A percentile compares a stretch with the other conserved stretches of the same genome.
These are phyloP conservation scores for Tenebrio molitor DNA, from an alignment of 1,140 invertebrate genomes.

Conservation along the genomic window DNA sequence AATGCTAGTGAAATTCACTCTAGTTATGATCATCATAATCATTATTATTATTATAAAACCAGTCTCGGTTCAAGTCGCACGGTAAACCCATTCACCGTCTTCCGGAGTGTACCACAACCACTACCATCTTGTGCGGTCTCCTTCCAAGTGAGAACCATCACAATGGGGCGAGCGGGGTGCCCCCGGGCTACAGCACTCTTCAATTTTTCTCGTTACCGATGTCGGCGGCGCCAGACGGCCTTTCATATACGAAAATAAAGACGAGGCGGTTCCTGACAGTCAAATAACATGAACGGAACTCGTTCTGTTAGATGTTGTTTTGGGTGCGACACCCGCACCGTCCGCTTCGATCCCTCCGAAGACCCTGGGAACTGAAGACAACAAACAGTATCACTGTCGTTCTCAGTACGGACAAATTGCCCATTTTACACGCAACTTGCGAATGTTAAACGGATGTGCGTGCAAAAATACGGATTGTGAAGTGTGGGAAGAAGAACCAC, in stretches of 20 bases:
- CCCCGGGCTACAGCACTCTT: constrained; percentile 20
- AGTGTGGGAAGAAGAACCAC: constrained; percentile 13
- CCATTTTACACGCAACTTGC: constrained; percentile 26
- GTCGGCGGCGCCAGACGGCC: constrained; percentile 30
- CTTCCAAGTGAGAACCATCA: constrained; percentile 24
- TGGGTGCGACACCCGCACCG: constrained; percentile 10
- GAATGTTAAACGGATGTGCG: constrained; percentile 36
- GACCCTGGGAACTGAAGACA: too few relatives aligned
- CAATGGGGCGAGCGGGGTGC: constrained; percentile 18
- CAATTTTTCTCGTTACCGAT: constrained; percentile 34
- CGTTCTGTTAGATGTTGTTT: not conserved
- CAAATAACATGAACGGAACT: constrained; percentile 29
- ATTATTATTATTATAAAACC: too few relatives aligned
- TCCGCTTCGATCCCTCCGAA: too few relatives aligned
- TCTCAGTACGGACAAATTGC: constrained; percentile 13
- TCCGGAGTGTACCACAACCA: too few relatives aligned
- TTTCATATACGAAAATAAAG: constrained; percentile 22
- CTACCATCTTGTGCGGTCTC: constrained; percentile 28
- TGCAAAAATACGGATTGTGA: constrained; percentile 9
- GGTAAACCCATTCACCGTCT: too few relatives aligned
- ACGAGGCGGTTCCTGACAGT: constrained; percentile 10
- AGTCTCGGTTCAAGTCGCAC: too few relatives aligned
- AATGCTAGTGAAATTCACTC: too few relatives aligned
- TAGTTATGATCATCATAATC: too few relatives aligned
- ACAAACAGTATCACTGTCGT: too few relatives aligned